Percentiles rank a stretch among this genome's conserved stretches.
Evolutionary conservation across 2,797 vertebrate genomes (phyloP).

Genomic region (Macrochelys suwanniensis): DNA sequence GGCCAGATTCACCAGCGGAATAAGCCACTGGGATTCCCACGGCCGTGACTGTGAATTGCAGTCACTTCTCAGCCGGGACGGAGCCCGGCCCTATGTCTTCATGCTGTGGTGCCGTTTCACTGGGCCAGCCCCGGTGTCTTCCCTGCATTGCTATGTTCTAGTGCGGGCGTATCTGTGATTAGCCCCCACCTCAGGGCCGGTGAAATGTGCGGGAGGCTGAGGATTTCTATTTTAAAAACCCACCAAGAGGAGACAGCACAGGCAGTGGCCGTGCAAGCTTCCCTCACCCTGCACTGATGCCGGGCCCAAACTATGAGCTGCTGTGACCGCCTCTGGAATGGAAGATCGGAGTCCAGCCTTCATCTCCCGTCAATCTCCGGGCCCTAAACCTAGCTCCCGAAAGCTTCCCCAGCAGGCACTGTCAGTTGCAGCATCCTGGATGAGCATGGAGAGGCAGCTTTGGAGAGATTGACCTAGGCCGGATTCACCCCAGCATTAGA

Average conservation of each 20-base stretch:
- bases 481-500: not conserved
- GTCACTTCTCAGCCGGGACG: not conserved
- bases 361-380: not conserved
- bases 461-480: not conserved
- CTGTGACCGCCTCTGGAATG: not conserved
- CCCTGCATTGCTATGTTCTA: not conserved
- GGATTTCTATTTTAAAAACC: not conserved
- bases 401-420: not conserved
- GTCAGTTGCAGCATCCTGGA: not conserved
- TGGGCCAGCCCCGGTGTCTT: accelerated
- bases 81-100: not conserved
- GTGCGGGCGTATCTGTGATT: not conserved
- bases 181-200: not conserved
- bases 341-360: not conserved
- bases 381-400: not conserved
- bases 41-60: not conserved
- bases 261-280: not conserved
- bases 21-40: not conserved
- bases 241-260: not conserved
- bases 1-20: not conserved
- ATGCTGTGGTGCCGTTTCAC: not conserved
- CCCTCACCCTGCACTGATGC: not conserved
- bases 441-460: not conserved
- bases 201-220: not conserved
- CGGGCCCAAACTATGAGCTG: not conserved